These are phyloP conservation scores for Harpalus rubripes DNA, from an alignment of 2,888 invertebrate species.

Conservation along the genomic window DNA sequence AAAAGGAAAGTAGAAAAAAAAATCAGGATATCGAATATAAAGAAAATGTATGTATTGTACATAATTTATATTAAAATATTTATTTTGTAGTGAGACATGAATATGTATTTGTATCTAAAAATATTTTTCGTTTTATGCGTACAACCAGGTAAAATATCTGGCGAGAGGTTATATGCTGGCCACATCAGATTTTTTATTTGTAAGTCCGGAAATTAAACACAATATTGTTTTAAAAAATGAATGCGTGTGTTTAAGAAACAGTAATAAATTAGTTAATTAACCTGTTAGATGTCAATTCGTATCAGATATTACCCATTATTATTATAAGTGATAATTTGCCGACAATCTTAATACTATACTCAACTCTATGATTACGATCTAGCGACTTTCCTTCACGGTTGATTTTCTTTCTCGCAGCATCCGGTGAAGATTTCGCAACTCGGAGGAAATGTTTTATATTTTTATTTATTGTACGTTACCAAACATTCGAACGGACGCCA, in stretches of 20 bases:
- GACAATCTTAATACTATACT: neutral
- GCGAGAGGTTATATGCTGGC: too few species aligned
- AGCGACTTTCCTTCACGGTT: conserved; percentile 30
- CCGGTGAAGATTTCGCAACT: conserved; percentile 10
- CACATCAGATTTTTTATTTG: too few species aligned
- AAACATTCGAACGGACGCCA: conserved; percentile 29
- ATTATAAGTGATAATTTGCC: conserved; percentile 34
- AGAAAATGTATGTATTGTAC: too few species aligned
- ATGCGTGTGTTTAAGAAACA: neutral
- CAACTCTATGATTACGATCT: conserved; percentile 3
- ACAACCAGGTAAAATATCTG: too few species aligned
- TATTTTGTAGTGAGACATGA: too few species aligned
- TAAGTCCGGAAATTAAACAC: neutral
- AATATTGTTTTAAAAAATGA: neutral
- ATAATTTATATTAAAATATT: too few species aligned
- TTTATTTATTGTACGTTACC: conserved; percentile 38
- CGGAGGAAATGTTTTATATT: conserved; percentile 24
- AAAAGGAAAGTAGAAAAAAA: too few species aligned
- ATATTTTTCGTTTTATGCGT: too few species aligned
- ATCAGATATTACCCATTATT: conserved; percentile 7
- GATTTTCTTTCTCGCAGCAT: conserved; percentile 28
- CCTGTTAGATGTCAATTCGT: conserved; percentile 20
- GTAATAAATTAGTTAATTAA: conserved; percentile 28
- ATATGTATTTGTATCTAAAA: too few species aligned
- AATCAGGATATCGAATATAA: too few species aligned